Conservation (phyloP, 92 coral and sea anemone species). For the Phenganax marumi region DNA sequence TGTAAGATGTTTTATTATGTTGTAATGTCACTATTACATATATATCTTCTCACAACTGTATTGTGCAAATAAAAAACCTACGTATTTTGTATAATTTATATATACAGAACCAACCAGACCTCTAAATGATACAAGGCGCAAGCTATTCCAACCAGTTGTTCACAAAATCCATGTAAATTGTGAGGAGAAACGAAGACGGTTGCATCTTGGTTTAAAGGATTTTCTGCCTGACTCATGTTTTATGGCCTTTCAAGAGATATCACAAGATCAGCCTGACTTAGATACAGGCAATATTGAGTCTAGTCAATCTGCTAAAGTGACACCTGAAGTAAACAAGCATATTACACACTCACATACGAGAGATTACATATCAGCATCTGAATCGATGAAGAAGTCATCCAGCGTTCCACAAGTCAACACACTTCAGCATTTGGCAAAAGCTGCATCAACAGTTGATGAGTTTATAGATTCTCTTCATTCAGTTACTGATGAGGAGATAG, state of each 20-base stretch:
- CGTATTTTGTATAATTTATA: no score
- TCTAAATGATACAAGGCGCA: constrained; percentile 53
- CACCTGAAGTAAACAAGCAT: no score
- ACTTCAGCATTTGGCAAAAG: neutral
- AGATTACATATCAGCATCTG: no score
- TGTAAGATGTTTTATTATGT: no score
- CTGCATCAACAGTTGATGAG: neutral
- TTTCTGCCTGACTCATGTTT: constrained; percentile 54
- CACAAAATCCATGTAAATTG: constrained; percentile 31
- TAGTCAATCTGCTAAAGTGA: no score
- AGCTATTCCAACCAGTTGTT: constrained; percentile 43
- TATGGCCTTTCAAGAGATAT: constrained; percentile 13
- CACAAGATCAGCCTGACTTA: no score
- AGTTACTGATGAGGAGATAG: neutral
- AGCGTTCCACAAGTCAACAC: no score
- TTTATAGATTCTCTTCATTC: neutral
- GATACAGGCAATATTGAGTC: no score
- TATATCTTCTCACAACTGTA: no score
- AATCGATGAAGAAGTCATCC: no score
- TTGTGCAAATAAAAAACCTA: no score
- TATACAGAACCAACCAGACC: constrained; percentile 25
- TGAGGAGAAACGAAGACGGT: constrained; percentile 43
- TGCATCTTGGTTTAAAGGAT: constrained; percentile 34
- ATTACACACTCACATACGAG: no score
- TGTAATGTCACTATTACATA: neutral